Percentiles rank a stretch among this genome's conserved stretches.
phyloP scores from a whole-genome alignment of 2,797 vertebrate genomes.

The Manis javanica region DNA sequence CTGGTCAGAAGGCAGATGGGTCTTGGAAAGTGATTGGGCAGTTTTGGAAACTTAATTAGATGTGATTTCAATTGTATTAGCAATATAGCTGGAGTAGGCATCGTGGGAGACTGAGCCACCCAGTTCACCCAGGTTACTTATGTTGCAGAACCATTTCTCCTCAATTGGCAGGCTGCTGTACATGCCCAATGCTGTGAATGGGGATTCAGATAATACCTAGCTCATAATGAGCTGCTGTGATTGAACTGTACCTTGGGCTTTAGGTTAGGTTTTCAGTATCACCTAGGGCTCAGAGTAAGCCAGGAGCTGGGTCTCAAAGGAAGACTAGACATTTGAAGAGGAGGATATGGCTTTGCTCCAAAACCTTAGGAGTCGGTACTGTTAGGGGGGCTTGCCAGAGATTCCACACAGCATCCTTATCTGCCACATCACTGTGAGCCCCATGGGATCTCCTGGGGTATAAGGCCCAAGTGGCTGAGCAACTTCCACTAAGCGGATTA shows the following conservation, averaged over 20 bases:
- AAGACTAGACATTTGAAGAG: neutral
- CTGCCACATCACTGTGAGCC: neutral
- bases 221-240: neutral
- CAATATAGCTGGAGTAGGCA: neutral
- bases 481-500: conserved; percentile 28
- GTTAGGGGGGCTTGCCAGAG: neutral
- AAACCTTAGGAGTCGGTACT: neutral
- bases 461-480: neutral
- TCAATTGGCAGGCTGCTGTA: neutral
- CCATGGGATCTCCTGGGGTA: neutral
- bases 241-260: neutral
- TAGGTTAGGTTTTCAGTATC: neutral
- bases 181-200: neutral
- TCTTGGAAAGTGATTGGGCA: neutral
- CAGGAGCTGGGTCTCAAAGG: neutral
- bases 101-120: neutral
- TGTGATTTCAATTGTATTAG: neutral
- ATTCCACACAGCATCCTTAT: neutral
- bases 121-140: neutral
- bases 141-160: neutral
- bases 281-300: neutral
- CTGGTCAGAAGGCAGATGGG: neutral
- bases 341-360: neutral
- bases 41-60: neutral
- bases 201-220: neutral